Evolutionary conservation across 2,888 invertebrate species (phyloP), one percentile per base, ranked within the genome.

Genomic region (Torymus tubicola): DNA sequence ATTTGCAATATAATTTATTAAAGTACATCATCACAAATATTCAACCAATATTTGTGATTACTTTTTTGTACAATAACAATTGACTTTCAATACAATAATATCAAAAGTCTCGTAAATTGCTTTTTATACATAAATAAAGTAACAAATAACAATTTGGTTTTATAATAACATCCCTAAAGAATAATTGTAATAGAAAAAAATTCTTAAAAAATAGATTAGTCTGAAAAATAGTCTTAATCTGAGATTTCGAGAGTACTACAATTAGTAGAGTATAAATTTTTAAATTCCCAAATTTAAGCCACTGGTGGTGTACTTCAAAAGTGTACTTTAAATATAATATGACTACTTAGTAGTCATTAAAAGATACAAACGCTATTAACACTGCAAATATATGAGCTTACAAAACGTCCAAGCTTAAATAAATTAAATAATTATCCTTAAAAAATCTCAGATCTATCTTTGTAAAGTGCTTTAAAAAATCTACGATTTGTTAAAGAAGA

Each of bases 121-220:
- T 79, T 81, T 81, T 78, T 64, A 71, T 72, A 78, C 24, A 81
- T 81, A 78, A 81, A 81, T 78, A 78, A 78, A 81, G 16, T 77
- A 81, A 81, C 78, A 81, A 78, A 16, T 81, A 81, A 78, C 78
- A 81, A 81, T 81, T 81, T 81, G 72, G 78, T 81, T 81, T 75
- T 71, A 18, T 72, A 68, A 71, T 50, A 81, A 81, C 67, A 78
- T 75, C 52, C 18, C 24, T 81, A 81, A 71, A 57, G 31, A 71
- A 81, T 42, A 58, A 65, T 74, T 65, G 75, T 55, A 69, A 78
- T 67, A 31, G 31, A 57, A 74, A 70, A 78, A 67, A 4, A n/a
- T 65, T 70, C 31, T 75, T 73, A 57, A 16, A 65, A 71, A 71
- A 71, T 73, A 73, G 50, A 63, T 81, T 58, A 61, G 16, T 67